Evolutionary conservation across 2,888 invertebrate species (phyloP).

Genomic region (Lordiphosa andalusiaca): DNA sequence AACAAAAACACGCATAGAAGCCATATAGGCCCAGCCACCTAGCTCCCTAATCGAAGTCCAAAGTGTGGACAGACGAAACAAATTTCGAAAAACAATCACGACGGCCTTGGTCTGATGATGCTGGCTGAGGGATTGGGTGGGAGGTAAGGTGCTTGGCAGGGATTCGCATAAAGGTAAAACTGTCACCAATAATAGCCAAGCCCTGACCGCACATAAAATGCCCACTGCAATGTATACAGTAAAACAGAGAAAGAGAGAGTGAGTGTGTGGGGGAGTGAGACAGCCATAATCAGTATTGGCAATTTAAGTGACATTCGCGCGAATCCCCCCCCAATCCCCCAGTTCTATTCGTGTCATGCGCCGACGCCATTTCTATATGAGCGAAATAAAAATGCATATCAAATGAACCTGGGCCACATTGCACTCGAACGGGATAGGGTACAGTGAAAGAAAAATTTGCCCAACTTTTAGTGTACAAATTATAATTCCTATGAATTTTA

Average conservation of each 20-base stretch:
- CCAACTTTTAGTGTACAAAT: neutral
- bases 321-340: slow-evolving; percentile 11
- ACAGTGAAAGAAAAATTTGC: neutral
- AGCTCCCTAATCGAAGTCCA: slow-evolving; percentile 24
- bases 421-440: slow-evolving; percentile 11
- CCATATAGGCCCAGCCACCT: slow-evolving; percentile 19
- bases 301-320: slow-evolving; percentile 71
- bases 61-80: slow-evolving; percentile 59
- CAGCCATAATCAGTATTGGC: slow-evolving; percentile 73
- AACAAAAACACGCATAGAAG: slow-evolving; percentile 53
- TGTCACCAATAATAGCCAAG: slow-evolving; percentile 69
- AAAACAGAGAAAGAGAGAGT: slow-evolving; percentile 2
- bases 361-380: slow-evolving; percentile 70
- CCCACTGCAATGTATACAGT: slow-evolving; percentile 28
- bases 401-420: slow-evolving; percentile 54
- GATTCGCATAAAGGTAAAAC: slow-evolving; percentile 65
- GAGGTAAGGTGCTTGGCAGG: slow-evolving; percentile 29
- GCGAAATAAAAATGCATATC: slow-evolving; percentile 76
- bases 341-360: slow-evolving; percentile 33
- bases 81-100: slow-evolving; percentile 50
- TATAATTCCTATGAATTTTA: too few relatives aligned
- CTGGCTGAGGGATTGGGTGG: neutral
- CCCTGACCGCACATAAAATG: slow-evolving; percentile 67
- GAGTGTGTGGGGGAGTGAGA: slow-evolving; percentile 10
- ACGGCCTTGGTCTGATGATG: slow-evolving; percentile 22